Evolutionary conservation across 2,888 invertebrate species (phyloP).

Genomic region (Alentia gelatinosa): DNA sequence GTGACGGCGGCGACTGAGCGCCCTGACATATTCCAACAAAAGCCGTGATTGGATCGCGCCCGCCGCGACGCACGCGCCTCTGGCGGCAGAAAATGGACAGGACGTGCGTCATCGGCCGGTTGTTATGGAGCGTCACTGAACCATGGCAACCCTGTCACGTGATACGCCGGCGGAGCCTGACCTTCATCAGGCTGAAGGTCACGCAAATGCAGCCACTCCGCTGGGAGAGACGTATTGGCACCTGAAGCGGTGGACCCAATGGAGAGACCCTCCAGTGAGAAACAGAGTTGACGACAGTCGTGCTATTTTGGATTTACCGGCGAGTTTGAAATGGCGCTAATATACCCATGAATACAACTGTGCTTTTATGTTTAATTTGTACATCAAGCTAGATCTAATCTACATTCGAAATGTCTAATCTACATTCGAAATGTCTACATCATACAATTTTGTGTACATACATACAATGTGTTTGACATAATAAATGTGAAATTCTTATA

Average conservation of each 20-base stretch:
- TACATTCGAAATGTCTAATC: no score
- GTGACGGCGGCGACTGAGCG: not conserved
- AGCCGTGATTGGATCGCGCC: slow-evolving; percentile 23
- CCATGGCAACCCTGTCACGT: slow-evolving; percentile 52
- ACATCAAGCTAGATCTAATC: no score
- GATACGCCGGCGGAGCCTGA: not conserved
- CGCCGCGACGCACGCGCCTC: not conserved
- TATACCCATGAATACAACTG: no score
- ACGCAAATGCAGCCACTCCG: slow-evolving; percentile 15
- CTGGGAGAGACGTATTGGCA: not conserved
- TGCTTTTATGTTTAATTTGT: no score
- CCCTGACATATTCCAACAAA: slow-evolving; percentile 8
- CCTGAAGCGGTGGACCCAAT: not conserved
- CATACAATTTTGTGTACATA: no score
- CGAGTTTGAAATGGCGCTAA: not conserved
- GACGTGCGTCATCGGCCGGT: slow-evolving; percentile 5
- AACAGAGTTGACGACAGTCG: not conserved
- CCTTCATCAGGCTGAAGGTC: slow-evolving; percentile 50
- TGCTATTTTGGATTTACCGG: not conserved
- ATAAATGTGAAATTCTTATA: no score
- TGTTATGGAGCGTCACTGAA: slow-evolving; percentile 47
- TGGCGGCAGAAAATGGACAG: slow-evolving; percentile 45
- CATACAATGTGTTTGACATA: no score
- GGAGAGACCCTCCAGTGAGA: not conserved
- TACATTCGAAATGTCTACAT: no score